Evolutionary conservation across 2,113 vertebrate species (phyloP).

Genomic region (Rhinolophus sinicus): DNA sequence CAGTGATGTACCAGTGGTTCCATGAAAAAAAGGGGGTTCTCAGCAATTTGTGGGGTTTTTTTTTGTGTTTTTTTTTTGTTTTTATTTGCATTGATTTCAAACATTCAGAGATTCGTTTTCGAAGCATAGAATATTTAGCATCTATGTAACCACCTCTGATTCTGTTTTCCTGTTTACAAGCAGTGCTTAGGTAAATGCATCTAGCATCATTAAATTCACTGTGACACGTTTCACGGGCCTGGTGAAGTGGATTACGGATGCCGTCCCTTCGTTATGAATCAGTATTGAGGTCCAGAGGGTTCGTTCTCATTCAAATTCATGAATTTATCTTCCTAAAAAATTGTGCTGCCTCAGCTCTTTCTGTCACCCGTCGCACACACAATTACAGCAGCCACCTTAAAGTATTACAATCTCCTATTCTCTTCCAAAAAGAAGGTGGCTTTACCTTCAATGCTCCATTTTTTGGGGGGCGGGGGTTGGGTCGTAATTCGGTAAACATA

Average conservation of each 20-base stretch:
- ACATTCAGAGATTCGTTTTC: background rate
- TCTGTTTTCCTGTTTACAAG: background rate
- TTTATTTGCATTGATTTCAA: background rate
- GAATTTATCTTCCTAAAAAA: background rate
- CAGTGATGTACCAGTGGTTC: accelerated
- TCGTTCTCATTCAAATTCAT: background rate
- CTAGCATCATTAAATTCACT: background rate
- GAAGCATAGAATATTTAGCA: background rate
- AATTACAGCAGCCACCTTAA: background rate
- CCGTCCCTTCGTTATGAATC: background rate
- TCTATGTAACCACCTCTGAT: no score
- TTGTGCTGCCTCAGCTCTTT: background rate
- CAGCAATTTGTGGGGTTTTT: no score
- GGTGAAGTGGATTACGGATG: background rate
- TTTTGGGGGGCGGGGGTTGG: no score
- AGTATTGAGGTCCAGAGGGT: background rate
- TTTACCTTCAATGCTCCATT: background rate
- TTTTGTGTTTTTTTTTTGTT: background rate
- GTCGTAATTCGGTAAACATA: background rate
- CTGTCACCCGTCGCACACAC: no score
- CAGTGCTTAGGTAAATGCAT: background rate
- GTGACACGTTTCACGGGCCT: background rate
- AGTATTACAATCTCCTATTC: background rate
- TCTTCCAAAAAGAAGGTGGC: background rate
- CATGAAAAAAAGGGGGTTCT: background rate